phyloP scores from a whole-genome alignment of 2,888 invertebrate genomes.

The Oxyscelio sp. region DNA sequence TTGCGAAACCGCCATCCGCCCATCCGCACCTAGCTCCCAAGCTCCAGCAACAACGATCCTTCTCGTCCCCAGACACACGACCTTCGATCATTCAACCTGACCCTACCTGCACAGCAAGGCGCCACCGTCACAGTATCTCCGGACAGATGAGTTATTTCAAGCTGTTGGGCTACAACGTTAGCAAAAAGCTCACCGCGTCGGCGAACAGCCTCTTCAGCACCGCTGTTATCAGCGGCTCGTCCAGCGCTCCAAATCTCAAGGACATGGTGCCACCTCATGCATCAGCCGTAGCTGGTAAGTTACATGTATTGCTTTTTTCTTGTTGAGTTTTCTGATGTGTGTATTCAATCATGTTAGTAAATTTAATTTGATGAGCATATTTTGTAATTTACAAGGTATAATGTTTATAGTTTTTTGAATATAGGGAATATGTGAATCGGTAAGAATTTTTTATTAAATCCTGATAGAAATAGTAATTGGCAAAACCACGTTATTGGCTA shows the following conservation, averaged over 20 bases:
- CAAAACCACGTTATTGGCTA: too few relatives aligned
- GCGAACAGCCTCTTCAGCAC: constrained; percentile 97
- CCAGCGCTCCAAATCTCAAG: constrained; percentile 96
- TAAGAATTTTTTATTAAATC: too few relatives aligned
- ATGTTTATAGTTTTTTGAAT: too few relatives aligned
- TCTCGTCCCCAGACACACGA: constrained; percentile 87
- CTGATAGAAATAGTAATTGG: too few relatives aligned
- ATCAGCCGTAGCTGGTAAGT: constrained; percentile 92
- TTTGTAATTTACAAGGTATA: too few relatives aligned
- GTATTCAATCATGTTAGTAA: too few relatives aligned
- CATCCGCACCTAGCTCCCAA: constrained; percentile 78
- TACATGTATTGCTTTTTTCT: too few relatives aligned
- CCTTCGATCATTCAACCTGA: constrained; percentile 88
- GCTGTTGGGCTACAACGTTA: constrained; percentile 94
- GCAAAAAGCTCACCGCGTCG: constrained; percentile 91
- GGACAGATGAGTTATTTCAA: constrained; percentile 98
- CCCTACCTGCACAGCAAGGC: constrained; percentile 91
- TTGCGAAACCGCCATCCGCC: constrained; percentile 42
- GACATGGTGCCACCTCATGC: constrained; percentile 95
- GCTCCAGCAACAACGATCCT: constrained; percentile 86
- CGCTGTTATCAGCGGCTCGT: constrained; percentile 98
- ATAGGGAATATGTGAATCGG: too few relatives aligned
- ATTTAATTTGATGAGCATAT: too few relatives aligned
- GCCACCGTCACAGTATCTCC: constrained; percentile 98
- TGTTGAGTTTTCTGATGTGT: too few relatives aligned